Evolutionary conservation across 2,113 vertebrate genomes (phyloP).

Genomic region (Phyllostomus discolor): DNA sequence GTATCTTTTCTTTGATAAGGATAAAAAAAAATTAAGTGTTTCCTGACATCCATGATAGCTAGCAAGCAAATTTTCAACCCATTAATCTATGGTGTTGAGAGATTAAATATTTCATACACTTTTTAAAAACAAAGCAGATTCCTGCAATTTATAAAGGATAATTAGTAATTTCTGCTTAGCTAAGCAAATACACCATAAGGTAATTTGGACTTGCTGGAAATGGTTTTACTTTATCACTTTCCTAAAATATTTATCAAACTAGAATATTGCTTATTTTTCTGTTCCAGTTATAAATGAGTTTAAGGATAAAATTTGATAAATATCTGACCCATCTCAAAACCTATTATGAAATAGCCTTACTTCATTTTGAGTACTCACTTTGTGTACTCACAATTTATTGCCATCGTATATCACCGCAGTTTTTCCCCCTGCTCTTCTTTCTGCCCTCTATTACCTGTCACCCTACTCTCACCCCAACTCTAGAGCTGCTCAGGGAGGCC

Average conservation of each 20-base stretch:
- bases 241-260: slow-evolving; percentile 56
- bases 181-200: slow-evolving; percentile 37
- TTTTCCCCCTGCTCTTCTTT: background rate
- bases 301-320: slow-evolving; percentile 43
- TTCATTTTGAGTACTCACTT: background rate
- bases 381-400: background rate
- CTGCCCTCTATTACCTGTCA: background rate
- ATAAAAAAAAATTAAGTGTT: slow-evolving; percentile 73
- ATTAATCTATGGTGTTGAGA: slow-evolving; percentile 72
- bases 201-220: slow-evolving; percentile 31
- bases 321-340: background rate
- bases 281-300: background rate
- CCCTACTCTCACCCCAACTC: background rate
- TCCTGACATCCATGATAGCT: slow-evolving; percentile 67
- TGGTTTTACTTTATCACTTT: slow-evolving; percentile 3
- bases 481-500: background rate
- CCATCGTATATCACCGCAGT: background rate
- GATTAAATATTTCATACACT: slow-evolving; percentile 69
- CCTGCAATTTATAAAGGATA: slow-evolving; percentile 69
- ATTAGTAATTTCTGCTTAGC: slow-evolving; percentile 76
- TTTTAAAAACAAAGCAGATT: slow-evolving; percentile 55
- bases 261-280: slow-evolving; percentile 30
- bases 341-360: background rate
- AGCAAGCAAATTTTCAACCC: slow-evolving; percentile 69
- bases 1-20: slow-evolving; percentile 64